phyloP scores from a whole-genome alignment of 2,113 vertebrate genomes.

The Gila orcuttii region DNA sequence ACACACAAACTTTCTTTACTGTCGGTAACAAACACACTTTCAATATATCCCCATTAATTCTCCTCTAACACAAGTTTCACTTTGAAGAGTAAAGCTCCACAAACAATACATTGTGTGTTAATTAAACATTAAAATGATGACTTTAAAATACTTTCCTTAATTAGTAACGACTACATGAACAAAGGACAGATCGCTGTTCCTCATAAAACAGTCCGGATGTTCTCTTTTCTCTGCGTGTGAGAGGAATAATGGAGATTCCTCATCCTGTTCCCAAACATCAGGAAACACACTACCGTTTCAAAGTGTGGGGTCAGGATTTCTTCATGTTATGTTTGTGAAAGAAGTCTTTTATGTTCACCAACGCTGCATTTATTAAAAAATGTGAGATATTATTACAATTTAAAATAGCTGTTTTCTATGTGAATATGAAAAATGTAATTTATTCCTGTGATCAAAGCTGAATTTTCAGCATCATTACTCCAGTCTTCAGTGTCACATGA shows the following conservation, averaged over 20 bases:
- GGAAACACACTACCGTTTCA: background rate
- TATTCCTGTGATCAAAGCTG: background rate
- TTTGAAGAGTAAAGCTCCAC: constrained; percentile 21
- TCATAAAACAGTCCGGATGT: background rate
- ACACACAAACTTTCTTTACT: constrained; percentile 46
- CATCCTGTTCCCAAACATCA: constrained; percentile 42
- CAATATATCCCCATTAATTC: background rate
- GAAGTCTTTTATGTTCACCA: background rate
- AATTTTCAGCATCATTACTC: background rate
- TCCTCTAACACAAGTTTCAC: background rate
- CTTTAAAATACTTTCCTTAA: constrained; percentile 24
- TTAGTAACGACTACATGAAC: constrained; percentile 8
- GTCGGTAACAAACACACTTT: constrained; percentile 22
- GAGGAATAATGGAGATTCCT: constrained; percentile 5
- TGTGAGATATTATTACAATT: too few relatives aligned
- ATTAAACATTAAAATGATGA: constrained; percentile 42
- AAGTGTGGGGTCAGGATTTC: background rate
- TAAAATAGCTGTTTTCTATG: too few relatives aligned
- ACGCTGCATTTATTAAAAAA: background rate
- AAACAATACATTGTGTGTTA: constrained; percentile 21
- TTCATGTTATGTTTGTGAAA: background rate
- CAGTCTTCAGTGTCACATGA: background rate
- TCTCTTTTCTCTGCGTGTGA: constrained; percentile 4
- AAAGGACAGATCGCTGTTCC: constrained; percentile 35
- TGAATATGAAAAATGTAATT: background rate